Evolutionary conservation across 2,888 invertebrate species (phyloP).

Genomic region (Drosophila tripunctata): DNA sequence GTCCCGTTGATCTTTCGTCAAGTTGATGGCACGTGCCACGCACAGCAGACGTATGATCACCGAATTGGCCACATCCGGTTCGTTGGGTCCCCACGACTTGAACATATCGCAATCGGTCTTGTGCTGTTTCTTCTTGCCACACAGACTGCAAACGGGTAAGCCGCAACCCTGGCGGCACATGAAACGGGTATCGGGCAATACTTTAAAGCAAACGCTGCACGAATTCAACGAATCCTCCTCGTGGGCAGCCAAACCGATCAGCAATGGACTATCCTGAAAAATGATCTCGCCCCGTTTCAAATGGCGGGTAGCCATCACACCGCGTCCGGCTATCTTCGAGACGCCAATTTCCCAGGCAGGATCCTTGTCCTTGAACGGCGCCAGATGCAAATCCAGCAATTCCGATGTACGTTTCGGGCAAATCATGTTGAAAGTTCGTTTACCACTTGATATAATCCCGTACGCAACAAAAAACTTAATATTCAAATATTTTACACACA

Average conservation of each 20-base stretch:
- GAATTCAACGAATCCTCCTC: slow-evolving; percentile 85
- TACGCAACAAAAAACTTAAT: not conserved
- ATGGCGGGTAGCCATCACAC: slow-evolving; percentile 88
- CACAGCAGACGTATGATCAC: slow-evolving; percentile 80
- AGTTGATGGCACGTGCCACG: slow-evolving; percentile 81
- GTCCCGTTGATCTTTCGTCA: slow-evolving; percentile 81
- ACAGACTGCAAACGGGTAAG: slow-evolving; percentile 88
- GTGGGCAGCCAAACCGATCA: slow-evolving; percentile 88
- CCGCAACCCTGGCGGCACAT: slow-evolving; percentile 88
- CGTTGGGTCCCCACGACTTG: slow-evolving; percentile 86
- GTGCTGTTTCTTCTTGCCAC: slow-evolving; percentile 87
- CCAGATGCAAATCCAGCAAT: slow-evolving; percentile 78
- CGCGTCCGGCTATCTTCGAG: slow-evolving; percentile 88
- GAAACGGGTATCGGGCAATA: slow-evolving; percentile 83
- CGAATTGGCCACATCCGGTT: slow-evolving; percentile 82
- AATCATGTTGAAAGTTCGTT: slow-evolving; percentile 61
- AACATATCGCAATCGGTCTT: slow-evolving; percentile 88
- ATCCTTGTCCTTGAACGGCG: slow-evolving; percentile 81
- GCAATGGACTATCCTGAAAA: slow-evolving; percentile 89
- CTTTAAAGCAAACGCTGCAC: slow-evolving; percentile 88
- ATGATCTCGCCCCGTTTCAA: slow-evolving; percentile 89
- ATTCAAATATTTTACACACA: slow-evolving; percentile 16
- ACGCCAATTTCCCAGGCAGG: slow-evolving; percentile 87
- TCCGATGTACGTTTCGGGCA: slow-evolving; percentile 82
- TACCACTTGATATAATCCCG: not conserved